These are phyloP conservation scores for Notodonta ziczac DNA, from an alignment of 2,888 invertebrate species.

Conservation along the genomic window DNA sequence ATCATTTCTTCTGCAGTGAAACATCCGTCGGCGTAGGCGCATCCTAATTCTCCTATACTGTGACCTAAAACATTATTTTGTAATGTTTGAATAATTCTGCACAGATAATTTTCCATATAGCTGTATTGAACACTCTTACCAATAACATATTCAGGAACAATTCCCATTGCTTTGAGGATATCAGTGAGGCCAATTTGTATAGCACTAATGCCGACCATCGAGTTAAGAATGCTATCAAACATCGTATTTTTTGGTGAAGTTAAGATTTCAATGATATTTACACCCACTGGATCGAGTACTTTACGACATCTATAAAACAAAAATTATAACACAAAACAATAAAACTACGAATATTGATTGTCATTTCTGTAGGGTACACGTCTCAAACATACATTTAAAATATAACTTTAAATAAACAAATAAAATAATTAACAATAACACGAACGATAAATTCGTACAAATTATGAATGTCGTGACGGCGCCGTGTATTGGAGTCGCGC, in stretches of 20 bases:
- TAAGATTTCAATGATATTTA: constrained; percentile 86
- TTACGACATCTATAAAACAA: constrained; percentile 73
- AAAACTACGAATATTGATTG: too few relatives aligned
- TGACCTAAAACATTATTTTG: constrained; percentile 45
- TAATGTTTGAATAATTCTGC: too few relatives aligned
- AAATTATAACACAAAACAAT: not conserved
- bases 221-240: constrained; percentile 87
- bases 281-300: constrained; percentile 83
- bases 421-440: too few relatives aligned
- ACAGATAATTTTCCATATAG: too few relatives aligned
- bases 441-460: too few relatives aligned
- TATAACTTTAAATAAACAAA: too few relatives aligned
- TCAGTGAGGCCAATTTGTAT: constrained; percentile 87
- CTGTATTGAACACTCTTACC: constrained; percentile 75
- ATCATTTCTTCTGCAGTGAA: constrained; percentile 91
- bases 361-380: too few relatives aligned
- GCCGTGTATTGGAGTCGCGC: too few relatives aligned
- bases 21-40: constrained; percentile 58
- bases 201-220: constrained; percentile 90
- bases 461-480: too few relatives aligned
- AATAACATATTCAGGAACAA: constrained; percentile 90
- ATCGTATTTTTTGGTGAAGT: constrained; percentile 85
- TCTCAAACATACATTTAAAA: too few relatives aligned
- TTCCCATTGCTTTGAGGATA: constrained; percentile 83
- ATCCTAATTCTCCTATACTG: constrained; percentile 93